These are phyloP conservation scores for Eristalis arbustorum DNA, from an alignment of 2,888 invertebrate species.

Conservation along the genomic window DNA sequence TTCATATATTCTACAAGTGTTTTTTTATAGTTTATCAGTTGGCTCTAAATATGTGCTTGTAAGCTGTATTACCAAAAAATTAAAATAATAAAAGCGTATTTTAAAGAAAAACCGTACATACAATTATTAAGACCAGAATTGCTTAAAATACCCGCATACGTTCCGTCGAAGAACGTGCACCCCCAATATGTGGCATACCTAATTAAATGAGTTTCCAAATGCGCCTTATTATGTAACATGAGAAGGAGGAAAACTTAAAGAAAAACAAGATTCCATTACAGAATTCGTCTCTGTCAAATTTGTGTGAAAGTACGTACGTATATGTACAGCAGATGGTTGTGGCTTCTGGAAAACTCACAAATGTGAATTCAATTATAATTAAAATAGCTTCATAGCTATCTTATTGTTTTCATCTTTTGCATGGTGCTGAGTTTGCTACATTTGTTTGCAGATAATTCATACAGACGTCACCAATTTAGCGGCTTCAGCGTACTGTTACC, in stretches of 20 bases:
- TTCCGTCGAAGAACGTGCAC: not conserved
- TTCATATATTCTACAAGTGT: no score
- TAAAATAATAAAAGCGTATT: no score
- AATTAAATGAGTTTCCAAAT: constrained; percentile 24
- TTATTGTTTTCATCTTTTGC: constrained; percentile 1
- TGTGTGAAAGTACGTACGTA: no score
- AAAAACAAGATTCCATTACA: not conserved
- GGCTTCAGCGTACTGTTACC: no score
- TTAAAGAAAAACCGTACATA: no score
- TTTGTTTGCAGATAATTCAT: not conserved
- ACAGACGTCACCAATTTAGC: not conserved
- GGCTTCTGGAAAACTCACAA: not conserved
- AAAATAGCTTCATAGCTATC: no score
- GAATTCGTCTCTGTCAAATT: constrained; percentile 5
- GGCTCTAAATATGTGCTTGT: no score
- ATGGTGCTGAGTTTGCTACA: constrained; percentile 1
- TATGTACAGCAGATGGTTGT: no score
- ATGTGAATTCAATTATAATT: constrained; percentile 17
- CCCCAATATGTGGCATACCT: constrained; percentile 18
- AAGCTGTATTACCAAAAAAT: no score
- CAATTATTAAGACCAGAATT: no score
- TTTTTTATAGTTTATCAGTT: no score
- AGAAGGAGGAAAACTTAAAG: constrained; percentile 14
- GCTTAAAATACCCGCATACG: no score
- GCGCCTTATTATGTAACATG: constrained; percentile 3